Percentiles rank a stretch among this genome's conserved stretches.
phyloP scores from a whole-genome alignment of 2,797 vertebrate genomes.

The Schizopygopsis pylzovi region DNA sequence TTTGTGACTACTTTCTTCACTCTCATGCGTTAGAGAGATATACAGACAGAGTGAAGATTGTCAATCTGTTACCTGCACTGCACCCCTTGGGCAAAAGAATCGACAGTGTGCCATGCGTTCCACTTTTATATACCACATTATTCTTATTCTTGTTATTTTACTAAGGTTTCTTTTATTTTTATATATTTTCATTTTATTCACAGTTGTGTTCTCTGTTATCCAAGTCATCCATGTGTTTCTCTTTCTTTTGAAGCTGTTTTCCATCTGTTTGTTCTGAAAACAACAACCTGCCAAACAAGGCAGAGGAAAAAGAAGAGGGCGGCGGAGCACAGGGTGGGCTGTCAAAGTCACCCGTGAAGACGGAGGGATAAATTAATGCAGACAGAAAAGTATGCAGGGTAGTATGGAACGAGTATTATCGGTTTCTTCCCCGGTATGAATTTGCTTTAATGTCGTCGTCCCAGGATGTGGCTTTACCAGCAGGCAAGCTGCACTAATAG shows the following conservation, averaged over 20 bases:
- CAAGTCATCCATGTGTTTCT: conserved; percentile 3
- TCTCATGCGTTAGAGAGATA: conserved; percentile 31
- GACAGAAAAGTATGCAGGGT: conserved; percentile 22
- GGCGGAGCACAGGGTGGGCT: conserved; percentile 37
- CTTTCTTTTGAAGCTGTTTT: conserved; percentile 19
- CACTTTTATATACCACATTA: conserved; percentile 14
- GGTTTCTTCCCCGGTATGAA: conserved; percentile 44
- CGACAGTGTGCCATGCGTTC: conserved; percentile 14
- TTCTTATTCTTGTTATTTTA: conserved; percentile 38
- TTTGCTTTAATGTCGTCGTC: conserved; percentile 60
- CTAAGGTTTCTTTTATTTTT: conserved; percentile 20
- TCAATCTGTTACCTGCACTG: conserved; percentile 43
- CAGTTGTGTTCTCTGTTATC: conserved; percentile 6
- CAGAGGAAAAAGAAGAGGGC: conserved; percentile 25
- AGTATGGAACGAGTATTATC: conserved; percentile 35
- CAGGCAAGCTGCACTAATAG: conserved; percentile 73
- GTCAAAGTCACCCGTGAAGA: conserved; percentile 46
- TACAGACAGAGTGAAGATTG: conserved; percentile 41
- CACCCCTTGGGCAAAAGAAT: conserved; percentile 31
- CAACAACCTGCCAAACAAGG: conserved; percentile 53
- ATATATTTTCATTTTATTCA: not conserved
- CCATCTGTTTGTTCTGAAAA: conserved; percentile 28
- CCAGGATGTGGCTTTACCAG: conserved; percentile 66
- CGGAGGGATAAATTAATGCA: conserved; percentile 38
- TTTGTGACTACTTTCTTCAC: conserved; percentile 47